Conservation (phyloP, 92 coral and sea anemone genomes). For the Porites evermanni region DNA sequence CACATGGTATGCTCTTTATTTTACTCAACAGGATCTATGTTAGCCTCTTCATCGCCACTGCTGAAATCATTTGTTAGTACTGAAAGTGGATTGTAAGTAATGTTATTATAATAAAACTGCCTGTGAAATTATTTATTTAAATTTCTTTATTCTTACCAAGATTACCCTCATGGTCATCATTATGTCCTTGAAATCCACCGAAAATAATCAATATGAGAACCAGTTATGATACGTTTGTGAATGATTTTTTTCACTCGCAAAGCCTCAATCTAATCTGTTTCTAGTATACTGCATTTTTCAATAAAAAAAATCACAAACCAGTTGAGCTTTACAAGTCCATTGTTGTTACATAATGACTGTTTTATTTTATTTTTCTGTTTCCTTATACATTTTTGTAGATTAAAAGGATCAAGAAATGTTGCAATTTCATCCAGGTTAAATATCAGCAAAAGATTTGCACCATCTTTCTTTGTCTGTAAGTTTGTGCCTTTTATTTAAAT, state of each 20-base stretch:
- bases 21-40: conserved; percentile 19
- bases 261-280: too few species aligned
- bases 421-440: conserved; percentile 52
- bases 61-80: conserved; percentile 29
- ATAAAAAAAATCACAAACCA: background rate
- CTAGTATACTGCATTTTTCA: too few species aligned
- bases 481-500: background rate
- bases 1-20: background rate
- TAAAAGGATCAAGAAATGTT: conserved; percentile 62
- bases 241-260: too few species aligned
- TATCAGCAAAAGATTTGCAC: conserved; percentile 68
- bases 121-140: background rate
- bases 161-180: background rate
- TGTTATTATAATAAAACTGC: too few species aligned
- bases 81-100: conserved; percentile 72
- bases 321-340: background rate
- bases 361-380: background rate
- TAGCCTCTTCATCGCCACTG: conserved; percentile 13
- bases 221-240: background rate
- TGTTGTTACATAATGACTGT: too few species aligned
- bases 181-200: background rate
- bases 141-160: too few species aligned
- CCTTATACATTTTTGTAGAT: conserved; percentile 12
- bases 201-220: background rate
- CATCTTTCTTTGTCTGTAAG: conserved; percentile 76